Conservation (phyloP, 2,797 vertebrate genomes). For the Leptoclinus maculatus region DNA sequence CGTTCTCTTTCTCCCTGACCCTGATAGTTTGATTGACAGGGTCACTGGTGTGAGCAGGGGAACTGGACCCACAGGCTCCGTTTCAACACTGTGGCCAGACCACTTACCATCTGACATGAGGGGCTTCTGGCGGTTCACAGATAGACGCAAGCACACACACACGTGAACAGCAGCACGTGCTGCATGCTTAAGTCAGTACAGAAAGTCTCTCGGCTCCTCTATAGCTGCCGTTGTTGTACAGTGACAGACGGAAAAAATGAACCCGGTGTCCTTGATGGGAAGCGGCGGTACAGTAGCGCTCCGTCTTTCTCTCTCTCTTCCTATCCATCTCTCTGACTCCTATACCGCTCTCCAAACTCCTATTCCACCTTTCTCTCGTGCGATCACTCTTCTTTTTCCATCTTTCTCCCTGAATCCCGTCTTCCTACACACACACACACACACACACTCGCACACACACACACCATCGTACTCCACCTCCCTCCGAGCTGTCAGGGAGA, state of each 20-base stretch:
- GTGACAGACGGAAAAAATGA: constrained; percentile 19
- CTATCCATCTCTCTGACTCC: constrained; percentile 4
- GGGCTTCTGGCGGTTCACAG: constrained; percentile 31
- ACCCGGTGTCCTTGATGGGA: constrained; percentile 31
- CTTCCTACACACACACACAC: neutral
- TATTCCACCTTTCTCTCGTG: constrained; percentile 23
- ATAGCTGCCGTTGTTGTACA: neutral
- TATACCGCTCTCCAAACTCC: neutral
- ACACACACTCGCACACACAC: constrained; percentile 24
- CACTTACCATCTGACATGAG: constrained; percentile 65
- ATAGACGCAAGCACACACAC: constrained; percentile 8
- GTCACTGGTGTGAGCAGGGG: constrained; percentile 38
- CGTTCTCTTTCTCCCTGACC: constrained; percentile 22
- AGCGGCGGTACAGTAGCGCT: constrained; percentile 10
- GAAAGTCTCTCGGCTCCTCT: neutral
- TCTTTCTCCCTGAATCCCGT: neutral
- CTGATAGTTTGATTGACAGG: constrained; percentile 60
- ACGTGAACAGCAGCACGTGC: neutral
- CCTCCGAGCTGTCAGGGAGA: constrained; percentile 63
- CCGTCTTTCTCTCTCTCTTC: neutral
- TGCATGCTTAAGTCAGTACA: neutral
- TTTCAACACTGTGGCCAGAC: constrained; percentile 55
- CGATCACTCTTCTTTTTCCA: constrained; percentile 16
- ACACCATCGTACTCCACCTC: constrained; percentile 34
- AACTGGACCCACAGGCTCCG: constrained; percentile 38